Base-by-base conservation (phyloP, 2,113 vertebrate species). In the Phrynocephalus versicolor region DNA sequence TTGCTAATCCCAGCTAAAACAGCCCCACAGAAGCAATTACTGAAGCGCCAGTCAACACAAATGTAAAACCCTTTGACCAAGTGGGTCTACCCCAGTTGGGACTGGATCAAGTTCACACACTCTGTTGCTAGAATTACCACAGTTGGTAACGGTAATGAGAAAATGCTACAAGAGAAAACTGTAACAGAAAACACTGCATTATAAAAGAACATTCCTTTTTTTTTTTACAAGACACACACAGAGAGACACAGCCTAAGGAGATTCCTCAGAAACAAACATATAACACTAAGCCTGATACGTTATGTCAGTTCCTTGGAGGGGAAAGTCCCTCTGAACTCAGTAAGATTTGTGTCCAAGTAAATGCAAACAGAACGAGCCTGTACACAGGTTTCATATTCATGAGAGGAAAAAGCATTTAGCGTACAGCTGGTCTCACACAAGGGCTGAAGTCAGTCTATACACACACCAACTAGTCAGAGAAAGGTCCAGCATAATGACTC, bases 351-450 rank as follows among this genome's bases (percentile, higher is more conserved):
- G 64, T 80, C 70, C 58, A 80, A 51, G 39, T 18, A 64, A 73
- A 27, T 12, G 27, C 35, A 9, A 86, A n/a, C 35, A 39, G 35
- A 21, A 70, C 19, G 33, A 37, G 21, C 3, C 45, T 37, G 12
- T 12, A 62, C 19, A 35, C 27, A 64, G 37, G 25, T 3, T 35
- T 51, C 69, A 35, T 21, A 81, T 65, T 81, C 58, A 62, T 74
- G 21, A 55, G 58, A n/a, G 82, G 65, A 80, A 37, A 62, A 78
- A 74, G 41, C n/a, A 30, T 64, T 39, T n/a, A 51, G 37, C 12
- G 71, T 23, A 64, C 58, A 83, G 82, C 71, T 75, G 58, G 23
- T 45, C 57, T 64, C 84, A 55, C 39, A 70, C 41, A 78, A 81
- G 65, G 27, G 37, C 13, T 64, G 51, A 74, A 65, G 58, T 65